Evolutionary conservation across 2,113 vertebrate species (phyloP), one percentile per base, ranked within the genome.

Genomic region (Aegithalos caudatus): DNA sequence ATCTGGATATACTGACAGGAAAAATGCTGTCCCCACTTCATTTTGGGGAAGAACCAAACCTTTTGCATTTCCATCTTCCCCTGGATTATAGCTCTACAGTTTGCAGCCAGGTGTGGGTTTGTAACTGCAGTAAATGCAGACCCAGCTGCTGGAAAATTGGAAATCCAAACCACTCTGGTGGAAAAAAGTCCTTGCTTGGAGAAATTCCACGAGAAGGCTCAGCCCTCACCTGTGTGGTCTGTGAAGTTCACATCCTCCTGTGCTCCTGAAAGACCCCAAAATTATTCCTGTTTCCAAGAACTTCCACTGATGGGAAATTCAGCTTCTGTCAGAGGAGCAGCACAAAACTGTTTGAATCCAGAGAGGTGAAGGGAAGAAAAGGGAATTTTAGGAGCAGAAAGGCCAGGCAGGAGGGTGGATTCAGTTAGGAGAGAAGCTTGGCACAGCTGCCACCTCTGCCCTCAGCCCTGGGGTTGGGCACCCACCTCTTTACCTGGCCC

Each of bases 51-150:
- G 69, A 81, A 50, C 24, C 45, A 67, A 87, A 11, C 12, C 4
- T 62, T 67, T 42, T 13, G 8, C 11, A 3, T 89, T 65, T 40
- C 25, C 19, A 6, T 33, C 44, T 65, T 67, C 11, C 9, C 40
- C 29, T 33, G 44, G 50, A 18, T 45, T 2, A 0, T 3, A 22
- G 7, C 7, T 50, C 54, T 25, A 5, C 3, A 22, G 12, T 2
- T 1, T 56, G 29, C 47, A 38, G 53, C 20, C 62, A 69, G 53
- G 40, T 45, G 29, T 38, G 40, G 13, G 0, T 91, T 82, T 40
- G 33, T 73, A 78, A 56, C 50, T 35, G 37, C 45, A 77, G 21
- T 10, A 38, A 33, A 35, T 5, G 6, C 12, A 38, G 37, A 60
- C 29, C 29, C 1, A 0, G n/a, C 53, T 72, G 44, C 50, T 65